These are phyloP conservation scores for Lochmaea crataegi DNA, from an alignment of 2,888 invertebrate species.

Conservation along the genomic window DNA sequence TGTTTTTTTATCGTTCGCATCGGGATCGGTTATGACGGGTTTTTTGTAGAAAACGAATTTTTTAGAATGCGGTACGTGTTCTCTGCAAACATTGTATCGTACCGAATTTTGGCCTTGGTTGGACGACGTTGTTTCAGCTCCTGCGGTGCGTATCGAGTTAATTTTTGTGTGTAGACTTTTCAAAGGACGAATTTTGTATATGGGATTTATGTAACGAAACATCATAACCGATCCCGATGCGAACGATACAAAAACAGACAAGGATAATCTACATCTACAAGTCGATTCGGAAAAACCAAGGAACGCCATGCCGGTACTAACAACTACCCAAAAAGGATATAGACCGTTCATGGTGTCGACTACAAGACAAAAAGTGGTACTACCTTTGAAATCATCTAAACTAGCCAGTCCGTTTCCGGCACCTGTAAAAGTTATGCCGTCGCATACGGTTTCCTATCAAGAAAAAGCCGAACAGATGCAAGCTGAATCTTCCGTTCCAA, in stretches of 20 bases:
- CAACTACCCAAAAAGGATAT: slow-evolving; percentile 40
- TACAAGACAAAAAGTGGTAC: slow-evolving; percentile 58
- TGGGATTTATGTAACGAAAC: too few relatives aligned
- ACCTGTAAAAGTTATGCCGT: slow-evolving; percentile 61
- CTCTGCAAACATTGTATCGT: too few relatives aligned
- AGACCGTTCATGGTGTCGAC: slow-evolving; percentile 57
- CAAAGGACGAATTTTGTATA: too few relatives aligned
- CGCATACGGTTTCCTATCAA: slow-evolving; percentile 60
- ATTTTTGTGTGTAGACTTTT: too few relatives aligned
- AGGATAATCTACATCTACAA: slow-evolving; percentile 6
- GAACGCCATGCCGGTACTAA: neutral
- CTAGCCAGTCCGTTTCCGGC: slow-evolving; percentile 62
- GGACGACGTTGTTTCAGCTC: too few relatives aligned
- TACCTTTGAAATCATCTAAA: slow-evolving; percentile 59
- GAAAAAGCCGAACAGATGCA: slow-evolving; percentile 62
- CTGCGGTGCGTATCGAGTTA: too few relatives aligned
- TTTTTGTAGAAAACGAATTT: too few relatives aligned
- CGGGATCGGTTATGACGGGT: neutral
- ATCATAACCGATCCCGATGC: neutral
- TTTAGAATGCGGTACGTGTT: too few relatives aligned
- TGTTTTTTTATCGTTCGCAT: neutral
- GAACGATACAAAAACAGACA: neutral
- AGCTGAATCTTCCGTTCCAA: slow-evolving; percentile 52
- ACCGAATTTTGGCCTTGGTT: too few relatives aligned
- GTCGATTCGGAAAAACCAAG: neutral